Evolutionary conservation across 2,113 vertebrate species (phyloP).

Genomic region (Eira barbara): DNA sequence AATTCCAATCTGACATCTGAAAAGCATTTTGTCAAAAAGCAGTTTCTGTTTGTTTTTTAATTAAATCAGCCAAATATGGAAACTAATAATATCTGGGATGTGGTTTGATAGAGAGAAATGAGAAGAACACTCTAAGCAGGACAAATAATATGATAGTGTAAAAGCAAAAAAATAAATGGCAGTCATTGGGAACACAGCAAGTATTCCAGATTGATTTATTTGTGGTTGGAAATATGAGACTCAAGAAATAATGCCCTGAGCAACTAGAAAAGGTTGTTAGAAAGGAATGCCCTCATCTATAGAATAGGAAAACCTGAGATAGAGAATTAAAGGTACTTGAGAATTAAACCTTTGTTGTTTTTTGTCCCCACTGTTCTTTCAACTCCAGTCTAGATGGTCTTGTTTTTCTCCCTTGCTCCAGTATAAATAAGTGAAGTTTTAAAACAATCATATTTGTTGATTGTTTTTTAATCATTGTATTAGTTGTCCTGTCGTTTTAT

Average conservation of each 20-base stretch:
- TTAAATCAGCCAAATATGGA: slow-evolving; percentile 38
- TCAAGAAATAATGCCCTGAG: background rate
- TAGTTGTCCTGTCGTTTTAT: slow-evolving; percentile 35
- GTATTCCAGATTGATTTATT: slow-evolving; percentile 42
- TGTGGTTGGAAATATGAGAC: slow-evolving; percentile 39
- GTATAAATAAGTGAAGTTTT: slow-evolving; percentile 26
- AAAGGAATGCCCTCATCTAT: background rate
- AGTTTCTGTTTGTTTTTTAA: slow-evolving; percentile 38
- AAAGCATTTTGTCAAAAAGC: slow-evolving; percentile 37
- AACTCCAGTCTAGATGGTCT: background rate
- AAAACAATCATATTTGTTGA: background rate
- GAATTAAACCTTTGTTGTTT: slow-evolving; percentile 21
- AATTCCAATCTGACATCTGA: slow-evolving; percentile 57
- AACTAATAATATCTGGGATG: slow-evolving; percentile 48
- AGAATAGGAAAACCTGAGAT: background rate
- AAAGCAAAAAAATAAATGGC: background rate
- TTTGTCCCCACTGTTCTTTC: background rate
- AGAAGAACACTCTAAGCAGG: background rate
- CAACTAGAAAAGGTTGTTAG: slow-evolving; percentile 29
- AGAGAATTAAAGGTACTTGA: slow-evolving; percentile 29
- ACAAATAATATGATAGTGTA: slow-evolving; percentile 44
- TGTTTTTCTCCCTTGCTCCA: background rate
- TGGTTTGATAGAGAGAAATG: background rate
- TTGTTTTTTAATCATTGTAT: slow-evolving; percentile 31
- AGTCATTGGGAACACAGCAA: background rate